These are phyloP conservation scores for Ectemnius lituratus DNA, from an alignment of 2,888 invertebrate genomes.

Conservation along the genomic window DNA sequence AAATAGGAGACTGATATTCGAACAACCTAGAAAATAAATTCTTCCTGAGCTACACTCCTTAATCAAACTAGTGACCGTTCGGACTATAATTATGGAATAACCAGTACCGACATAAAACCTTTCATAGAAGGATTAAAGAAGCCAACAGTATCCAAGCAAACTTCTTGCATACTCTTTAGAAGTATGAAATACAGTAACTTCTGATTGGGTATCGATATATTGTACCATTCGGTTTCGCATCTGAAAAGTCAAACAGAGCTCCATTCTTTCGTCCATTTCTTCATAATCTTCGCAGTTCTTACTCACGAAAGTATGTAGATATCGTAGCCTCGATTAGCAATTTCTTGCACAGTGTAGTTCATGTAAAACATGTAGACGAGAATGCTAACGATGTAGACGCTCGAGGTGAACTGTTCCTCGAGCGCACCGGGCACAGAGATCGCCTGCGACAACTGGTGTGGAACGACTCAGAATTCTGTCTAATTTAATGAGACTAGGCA, in stretches of 20 bases:
- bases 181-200: slow-evolving; percentile 37
- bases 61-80: too few species aligned
- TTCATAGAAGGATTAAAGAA: not conserved
- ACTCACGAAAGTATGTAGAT: not conserved
- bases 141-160: not conserved
- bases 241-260: slow-evolving; percentile 7
- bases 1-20: not conserved
- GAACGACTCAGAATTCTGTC: not conserved
- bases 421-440: not conserved
- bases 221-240: slow-evolving; percentile 21
- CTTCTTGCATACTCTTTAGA: slow-evolving; percentile 21
- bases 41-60: too few species aligned
- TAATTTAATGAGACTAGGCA: too few species aligned
- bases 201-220: slow-evolving; percentile 15
- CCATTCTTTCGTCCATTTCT: too few species aligned
- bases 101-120: not conserved
- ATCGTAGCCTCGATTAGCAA: not conserved
- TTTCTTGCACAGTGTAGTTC: not conserved
- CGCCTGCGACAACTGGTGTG: not conserved
- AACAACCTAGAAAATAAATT: not conserved
- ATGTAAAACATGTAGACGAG: not conserved
- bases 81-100: not conserved
- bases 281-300: too few species aligned
- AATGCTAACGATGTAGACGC: not conserved
- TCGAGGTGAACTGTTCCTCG: not conserved